Conservation (phyloP, 2,113 vertebrate genomes). For the Mormyrus iriodes region DNA sequence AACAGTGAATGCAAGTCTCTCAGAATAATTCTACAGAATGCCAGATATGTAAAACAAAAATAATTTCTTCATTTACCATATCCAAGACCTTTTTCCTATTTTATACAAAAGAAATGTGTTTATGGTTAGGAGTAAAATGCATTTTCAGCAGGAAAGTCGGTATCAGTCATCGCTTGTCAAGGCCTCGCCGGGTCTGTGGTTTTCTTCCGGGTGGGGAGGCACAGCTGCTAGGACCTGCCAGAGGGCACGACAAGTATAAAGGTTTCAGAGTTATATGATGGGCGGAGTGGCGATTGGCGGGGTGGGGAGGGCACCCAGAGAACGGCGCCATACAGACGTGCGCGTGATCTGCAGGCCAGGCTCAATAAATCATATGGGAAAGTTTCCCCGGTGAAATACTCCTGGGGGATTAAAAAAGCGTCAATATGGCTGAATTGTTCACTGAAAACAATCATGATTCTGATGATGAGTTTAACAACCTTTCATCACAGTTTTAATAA, state of each 20-base stretch:
- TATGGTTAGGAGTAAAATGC: neutral
- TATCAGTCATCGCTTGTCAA: neutral
- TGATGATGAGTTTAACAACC: neutral
- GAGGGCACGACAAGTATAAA: neutral
- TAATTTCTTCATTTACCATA: neutral
- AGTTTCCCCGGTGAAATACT: neutral
- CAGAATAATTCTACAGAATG: neutral
- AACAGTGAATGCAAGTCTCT: neutral
- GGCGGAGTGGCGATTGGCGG: neutral
- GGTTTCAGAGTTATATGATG: slow-evolving; percentile 3
- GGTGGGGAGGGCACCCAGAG: neutral
- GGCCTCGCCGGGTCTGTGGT: neutral
- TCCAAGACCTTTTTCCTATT: neutral
- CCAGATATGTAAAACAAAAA: neutral
- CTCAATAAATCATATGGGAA: neutral
- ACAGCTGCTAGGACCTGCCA: neutral
- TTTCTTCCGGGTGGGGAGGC: neutral
- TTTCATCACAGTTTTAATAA: neutral
- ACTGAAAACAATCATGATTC: neutral
- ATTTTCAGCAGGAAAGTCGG: neutral
- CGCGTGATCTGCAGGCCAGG: neutral
- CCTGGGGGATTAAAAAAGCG: neutral
- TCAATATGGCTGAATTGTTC: neutral
- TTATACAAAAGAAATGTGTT: neutral
- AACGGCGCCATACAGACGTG: neutral